phyloP scores from a whole-genome alignment of 1,140 invertebrate species.

The Orius insidiosus region DNA sequence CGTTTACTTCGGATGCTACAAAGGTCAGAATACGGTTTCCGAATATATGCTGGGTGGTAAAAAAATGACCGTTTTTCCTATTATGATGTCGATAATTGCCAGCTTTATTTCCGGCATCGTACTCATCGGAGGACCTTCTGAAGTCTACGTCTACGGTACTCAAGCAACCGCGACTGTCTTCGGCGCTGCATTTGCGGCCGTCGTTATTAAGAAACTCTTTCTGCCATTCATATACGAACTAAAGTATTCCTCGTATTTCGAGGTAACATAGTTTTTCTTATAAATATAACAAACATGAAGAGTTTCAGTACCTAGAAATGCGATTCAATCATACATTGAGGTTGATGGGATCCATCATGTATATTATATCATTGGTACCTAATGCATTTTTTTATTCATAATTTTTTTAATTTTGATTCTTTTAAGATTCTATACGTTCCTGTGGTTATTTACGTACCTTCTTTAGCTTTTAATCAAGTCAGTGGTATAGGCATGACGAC shows the following conservation, averaged over 20 bases:
- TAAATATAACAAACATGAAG: too few relatives aligned
- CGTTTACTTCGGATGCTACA: slow-evolving; percentile 47
- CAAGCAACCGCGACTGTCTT: slow-evolving; percentile 47
- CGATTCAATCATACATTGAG: slow-evolving; percentile 45
- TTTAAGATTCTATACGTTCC: slow-evolving; percentile 23
- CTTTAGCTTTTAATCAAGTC: slow-evolving; percentile 25
- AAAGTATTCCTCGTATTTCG: slow-evolving; percentile 57
- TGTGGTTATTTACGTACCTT: slow-evolving; percentile 26
- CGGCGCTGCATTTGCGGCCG: slow-evolving; percentile 37
- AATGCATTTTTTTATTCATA: not conserved
- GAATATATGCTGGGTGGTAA: slow-evolving; percentile 57
- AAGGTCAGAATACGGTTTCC: slow-evolving; percentile 30
- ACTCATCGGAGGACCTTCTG: slow-evolving; percentile 68
- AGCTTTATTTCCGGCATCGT: slow-evolving; percentile 60
- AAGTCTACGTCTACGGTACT: slow-evolving; percentile 71
- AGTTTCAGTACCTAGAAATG: slow-evolving; percentile 49
- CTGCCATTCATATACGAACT: slow-evolving; percentile 59
- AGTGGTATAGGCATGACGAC: slow-evolving; percentile 21
- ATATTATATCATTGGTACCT: slow-evolving; percentile 36
- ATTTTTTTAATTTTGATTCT: not conserved
- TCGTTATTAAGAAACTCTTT: slow-evolving; percentile 41
- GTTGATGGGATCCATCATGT: slow-evolving; percentile 42
- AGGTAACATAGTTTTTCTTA: slow-evolving; percentile 10
- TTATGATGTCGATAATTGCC: slow-evolving; percentile 62
- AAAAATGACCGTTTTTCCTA: slow-evolving; percentile 53